phyloP scores from a whole-genome alignment of 2,113 vertebrate species.

The Callionymus lyra region DNA sequence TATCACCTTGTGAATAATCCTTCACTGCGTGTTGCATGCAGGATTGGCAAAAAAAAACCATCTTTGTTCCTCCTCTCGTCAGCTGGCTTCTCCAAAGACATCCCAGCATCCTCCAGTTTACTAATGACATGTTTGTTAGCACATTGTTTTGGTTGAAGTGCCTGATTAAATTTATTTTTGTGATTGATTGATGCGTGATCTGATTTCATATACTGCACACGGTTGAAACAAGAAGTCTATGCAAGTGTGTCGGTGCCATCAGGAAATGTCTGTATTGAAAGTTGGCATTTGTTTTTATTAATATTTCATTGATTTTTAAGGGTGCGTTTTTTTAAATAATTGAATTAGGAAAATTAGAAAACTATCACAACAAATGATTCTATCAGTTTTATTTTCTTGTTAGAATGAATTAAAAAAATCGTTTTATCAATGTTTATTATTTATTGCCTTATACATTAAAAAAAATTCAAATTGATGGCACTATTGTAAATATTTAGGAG shows the following conservation, averaged over 20 bases:
- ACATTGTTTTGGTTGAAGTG: background rate
- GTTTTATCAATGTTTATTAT: too few relatives aligned
- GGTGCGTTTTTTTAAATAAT: too few relatives aligned
- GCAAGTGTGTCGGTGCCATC: too few relatives aligned
- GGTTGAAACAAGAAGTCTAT: too few relatives aligned
- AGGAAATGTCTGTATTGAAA: too few relatives aligned
- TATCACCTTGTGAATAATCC: constrained; percentile 35
- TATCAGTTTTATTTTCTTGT: too few relatives aligned
- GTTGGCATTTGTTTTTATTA: constrained; percentile 5
- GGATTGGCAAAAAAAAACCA: constrained; percentile 81
- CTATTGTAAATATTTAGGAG: too few relatives aligned
- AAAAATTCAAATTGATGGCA: too few relatives aligned
- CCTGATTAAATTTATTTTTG: background rate
- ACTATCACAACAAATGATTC: too few relatives aligned
- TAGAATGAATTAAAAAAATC: too few relatives aligned
- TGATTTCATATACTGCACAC: background rate
- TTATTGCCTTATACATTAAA: too few relatives aligned
- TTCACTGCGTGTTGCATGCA: constrained; percentile 97
- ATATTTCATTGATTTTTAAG: background rate
- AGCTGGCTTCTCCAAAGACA: constrained; percentile 80
- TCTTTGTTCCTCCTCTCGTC: constrained; percentile 77
- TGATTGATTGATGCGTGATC: background rate
- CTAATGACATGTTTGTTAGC: constrained; percentile 55
- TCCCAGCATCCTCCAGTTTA: constrained; percentile 79
- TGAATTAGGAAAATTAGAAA: too few relatives aligned